phyloP scores from a whole-genome alignment of 2,113 vertebrate species.

The Pituophis catenifer region DNA sequence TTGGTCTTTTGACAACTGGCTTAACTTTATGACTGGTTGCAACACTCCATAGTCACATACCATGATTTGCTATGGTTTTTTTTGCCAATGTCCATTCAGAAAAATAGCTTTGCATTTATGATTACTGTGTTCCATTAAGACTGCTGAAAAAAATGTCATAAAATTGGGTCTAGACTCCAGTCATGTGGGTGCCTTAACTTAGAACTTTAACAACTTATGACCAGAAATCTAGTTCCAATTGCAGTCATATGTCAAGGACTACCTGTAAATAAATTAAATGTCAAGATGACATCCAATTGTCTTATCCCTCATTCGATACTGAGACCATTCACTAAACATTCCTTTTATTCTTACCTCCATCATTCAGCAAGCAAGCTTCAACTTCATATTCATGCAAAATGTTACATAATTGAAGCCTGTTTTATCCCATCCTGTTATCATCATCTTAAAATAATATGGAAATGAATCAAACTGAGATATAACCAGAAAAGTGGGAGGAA shows the following conservation, averaged over 20 bases:
- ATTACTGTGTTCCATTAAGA: neutral
- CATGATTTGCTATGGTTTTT: neutral
- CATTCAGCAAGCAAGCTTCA: neutral
- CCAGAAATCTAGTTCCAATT: neutral
- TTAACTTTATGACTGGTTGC: neutral
- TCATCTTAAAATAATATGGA: neutral
- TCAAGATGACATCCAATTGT: neutral
- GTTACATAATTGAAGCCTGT: neutral
- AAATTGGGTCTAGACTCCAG: neutral
- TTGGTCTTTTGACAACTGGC: neutral
- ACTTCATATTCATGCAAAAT: neutral
- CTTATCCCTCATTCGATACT: neutral
- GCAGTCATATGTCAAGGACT: neutral
- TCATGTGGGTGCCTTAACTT: neutral
- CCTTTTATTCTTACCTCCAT: neutral
- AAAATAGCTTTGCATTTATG: neutral
- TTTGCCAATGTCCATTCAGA: neutral
- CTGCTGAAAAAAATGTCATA: neutral
- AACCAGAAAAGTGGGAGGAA: neutral
- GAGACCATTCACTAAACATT: neutral
- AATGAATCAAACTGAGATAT: neutral
- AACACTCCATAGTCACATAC: neutral
- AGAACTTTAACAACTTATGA: neutral
- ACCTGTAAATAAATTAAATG: neutral
- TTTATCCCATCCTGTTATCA: neutral